Conservation (phyloP, 2,113 vertebrate genomes). For the Steatornis caripensis region DNA sequence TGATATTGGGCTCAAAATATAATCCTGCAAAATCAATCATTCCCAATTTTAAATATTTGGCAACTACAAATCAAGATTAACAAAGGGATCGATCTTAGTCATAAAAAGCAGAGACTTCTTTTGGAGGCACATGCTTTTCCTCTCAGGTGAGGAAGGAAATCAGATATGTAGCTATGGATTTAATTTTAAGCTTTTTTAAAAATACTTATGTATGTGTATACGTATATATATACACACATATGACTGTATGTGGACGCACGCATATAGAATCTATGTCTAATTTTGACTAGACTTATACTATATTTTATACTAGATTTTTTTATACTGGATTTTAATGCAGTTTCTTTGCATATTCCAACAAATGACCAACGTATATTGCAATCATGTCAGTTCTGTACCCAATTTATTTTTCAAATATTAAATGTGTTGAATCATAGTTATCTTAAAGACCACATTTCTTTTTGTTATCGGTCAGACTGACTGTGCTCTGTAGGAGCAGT, state of each 20-base stretch:
- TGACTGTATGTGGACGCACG: not conserved
- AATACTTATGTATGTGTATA: not conserved
- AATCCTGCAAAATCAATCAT: not conserved
- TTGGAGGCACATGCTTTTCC: not conserved
- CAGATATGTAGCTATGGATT: not conserved
- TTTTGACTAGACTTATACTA: too few species aligned
- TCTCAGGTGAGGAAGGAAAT: not conserved
- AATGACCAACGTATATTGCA: not conserved
- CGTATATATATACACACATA: not conserved
- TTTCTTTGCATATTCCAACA: not conserved
- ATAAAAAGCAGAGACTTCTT: not conserved
- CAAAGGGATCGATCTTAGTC: not conserved
- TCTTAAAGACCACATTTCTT: constrained; percentile 8
- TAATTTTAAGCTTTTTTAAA: not conserved
- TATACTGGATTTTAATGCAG: not conserved
- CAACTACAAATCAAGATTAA: not conserved
- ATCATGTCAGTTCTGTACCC: not conserved
- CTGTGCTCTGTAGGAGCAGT: not conserved
- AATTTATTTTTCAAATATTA: constrained; percentile 4
- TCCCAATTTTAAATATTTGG: not conserved
- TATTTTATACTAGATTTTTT: not conserved
- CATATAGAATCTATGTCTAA: not conserved
- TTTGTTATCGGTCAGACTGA: not conserved
- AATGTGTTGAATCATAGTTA: not conserved
- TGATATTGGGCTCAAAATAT: not conserved